These are phyloP conservation scores for Spinibarbus caldwelli DNA, from an alignment of 2,797 vertebrate species.

Conservation along the genomic window DNA sequence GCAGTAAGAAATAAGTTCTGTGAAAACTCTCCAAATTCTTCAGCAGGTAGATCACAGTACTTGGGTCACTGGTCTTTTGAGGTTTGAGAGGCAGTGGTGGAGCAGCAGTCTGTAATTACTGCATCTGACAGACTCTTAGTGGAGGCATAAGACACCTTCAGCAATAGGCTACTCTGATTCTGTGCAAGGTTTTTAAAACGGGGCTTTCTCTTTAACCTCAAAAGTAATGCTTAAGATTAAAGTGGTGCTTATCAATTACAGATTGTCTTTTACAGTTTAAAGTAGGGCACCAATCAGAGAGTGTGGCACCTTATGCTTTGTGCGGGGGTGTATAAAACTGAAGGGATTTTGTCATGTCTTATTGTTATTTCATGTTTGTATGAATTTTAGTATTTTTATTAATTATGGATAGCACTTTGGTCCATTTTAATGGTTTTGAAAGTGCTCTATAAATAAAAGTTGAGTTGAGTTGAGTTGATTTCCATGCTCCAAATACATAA, in stretches of 20 bases:
- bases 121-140: conserved; percentile 2
- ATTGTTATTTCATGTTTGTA: too few species aligned
- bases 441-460: too few species aligned
- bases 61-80: conserved; percentile 23
- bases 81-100: conserved; percentile 6
- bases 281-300: conserved; percentile 24
- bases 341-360: too few species aligned
- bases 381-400: too few species aligned
- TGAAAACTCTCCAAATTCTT: conserved; percentile 20
- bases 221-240: conserved; percentile 26
- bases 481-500: conserved; percentile 33
- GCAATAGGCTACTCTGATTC: not conserved
- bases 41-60: conserved; percentile 17
- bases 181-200: not conserved
- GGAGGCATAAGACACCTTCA: conserved; percentile 1
- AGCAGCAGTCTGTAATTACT: conserved; percentile 15
- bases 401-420: too few species aligned
- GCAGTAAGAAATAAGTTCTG: conserved; percentile 8
- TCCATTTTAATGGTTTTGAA: too few species aligned
- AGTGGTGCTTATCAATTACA: conserved; percentile 14
- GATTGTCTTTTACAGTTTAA: conserved; percentile 12
- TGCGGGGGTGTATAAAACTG: conserved; percentile 10
- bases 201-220: not conserved
- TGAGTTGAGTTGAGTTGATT: too few species aligned
- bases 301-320: not conserved